phyloP scores from a whole-genome alignment of 2,888 invertebrate species.

The Pasiphila rectangulata region DNA sequence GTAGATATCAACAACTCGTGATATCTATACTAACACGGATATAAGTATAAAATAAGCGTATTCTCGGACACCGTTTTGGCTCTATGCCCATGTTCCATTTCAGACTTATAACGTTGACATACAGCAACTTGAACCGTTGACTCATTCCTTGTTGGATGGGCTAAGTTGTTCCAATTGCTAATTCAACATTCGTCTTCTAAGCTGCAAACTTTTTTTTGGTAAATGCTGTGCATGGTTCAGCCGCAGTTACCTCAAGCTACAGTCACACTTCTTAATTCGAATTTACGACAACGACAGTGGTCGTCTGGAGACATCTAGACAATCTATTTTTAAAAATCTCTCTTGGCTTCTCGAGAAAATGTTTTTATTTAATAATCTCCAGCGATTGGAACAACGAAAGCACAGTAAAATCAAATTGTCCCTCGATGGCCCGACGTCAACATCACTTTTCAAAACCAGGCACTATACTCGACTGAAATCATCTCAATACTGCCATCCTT shows the following conservation, averaged over 20 bases:
- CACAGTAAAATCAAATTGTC: conserved; percentile 14
- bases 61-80: conserved; percentile 72
- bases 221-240: neutral
- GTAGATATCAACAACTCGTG: conserved; percentile 67
- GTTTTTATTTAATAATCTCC: no score
- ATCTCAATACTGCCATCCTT: neutral
- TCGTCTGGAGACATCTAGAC: no score
- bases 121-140: conserved; percentile 30
- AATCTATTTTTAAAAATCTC: no score
- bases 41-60: conserved; percentile 79
- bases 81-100: conserved; percentile 68
- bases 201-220: neutral
- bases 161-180: conserved; percentile 13
- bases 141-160: conserved; percentile 25
- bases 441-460: conserved; percentile 24
- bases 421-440: conserved; percentile 17
- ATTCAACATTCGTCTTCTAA: neutral
- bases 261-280: no score
- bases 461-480: conserved; percentile 17
- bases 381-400: conserved; percentile 16
- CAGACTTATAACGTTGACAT: conserved; percentile 59
- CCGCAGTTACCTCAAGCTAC: no score
- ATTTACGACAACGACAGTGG: no score
- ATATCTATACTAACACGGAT: conserved; percentile 71
- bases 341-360: no score